phyloP scores from a whole-genome alignment of 1,140 invertebrate genomes.

The Procambarus clarkii region DNA sequence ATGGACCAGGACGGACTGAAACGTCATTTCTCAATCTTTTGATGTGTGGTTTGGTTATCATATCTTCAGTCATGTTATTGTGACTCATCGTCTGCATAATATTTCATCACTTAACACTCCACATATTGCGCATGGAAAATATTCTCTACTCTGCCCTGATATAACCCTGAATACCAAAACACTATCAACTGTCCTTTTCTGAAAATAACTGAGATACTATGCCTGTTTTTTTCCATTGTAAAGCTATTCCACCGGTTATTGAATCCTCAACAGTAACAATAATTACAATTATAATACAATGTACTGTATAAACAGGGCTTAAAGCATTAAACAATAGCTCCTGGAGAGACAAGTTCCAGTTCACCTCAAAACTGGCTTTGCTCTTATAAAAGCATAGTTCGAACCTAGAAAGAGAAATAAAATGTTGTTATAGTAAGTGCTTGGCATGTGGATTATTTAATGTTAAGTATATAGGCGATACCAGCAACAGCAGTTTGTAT shows the following conservation, averaged over 20 bases:
- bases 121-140: too few relatives aligned
- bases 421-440: background rate
- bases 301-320: background rate
- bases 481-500: background rate
- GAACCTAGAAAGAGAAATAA: slow-evolving; percentile 43
- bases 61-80: too few relatives aligned
- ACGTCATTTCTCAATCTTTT: too few relatives aligned
- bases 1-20: too few relatives aligned
- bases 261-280: background rate
- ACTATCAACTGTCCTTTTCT: background rate
- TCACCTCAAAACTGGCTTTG: background rate
- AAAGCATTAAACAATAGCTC: background rate
- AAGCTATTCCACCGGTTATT: too few relatives aligned
- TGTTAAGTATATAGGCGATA: background rate
- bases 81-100: too few relatives aligned
- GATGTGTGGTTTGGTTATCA: too few relatives aligned
- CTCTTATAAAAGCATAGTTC: slow-evolving; percentile 40
- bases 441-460: background rate
- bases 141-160: background rate
- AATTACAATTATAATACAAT: background rate
- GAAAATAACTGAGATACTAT: background rate
- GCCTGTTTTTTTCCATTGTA: background rate
- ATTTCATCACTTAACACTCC: too few relatives aligned
- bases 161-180: background rate
- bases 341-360: background rate